A percentile compares a stretch with the other conserved stretches of the same genome.
phyloP scores from a whole-genome alignment of 2,888 invertebrate species.

The Pelosia muscerda region DNA sequence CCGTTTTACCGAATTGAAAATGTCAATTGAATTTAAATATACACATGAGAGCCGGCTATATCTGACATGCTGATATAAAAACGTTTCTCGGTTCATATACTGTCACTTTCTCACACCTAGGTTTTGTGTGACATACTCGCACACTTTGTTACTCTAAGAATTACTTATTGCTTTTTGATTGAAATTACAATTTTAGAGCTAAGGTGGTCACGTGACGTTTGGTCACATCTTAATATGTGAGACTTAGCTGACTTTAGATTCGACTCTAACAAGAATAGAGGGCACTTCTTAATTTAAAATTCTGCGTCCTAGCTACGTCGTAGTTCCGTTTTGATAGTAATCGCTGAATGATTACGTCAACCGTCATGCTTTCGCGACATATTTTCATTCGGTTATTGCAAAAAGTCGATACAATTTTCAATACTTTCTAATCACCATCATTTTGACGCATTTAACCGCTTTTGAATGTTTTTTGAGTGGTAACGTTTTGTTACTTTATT shows the following conservation, averaged over 20 bases:
- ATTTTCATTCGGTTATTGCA: conserved; percentile 30
- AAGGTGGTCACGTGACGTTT: no score
- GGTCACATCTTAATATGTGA: no score
- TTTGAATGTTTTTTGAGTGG: not conserved
- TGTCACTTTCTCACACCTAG: no score
- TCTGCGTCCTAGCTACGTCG: conserved; percentile 21
- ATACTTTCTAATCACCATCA: conserved; percentile 45
- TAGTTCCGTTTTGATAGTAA: conserved; percentile 28
- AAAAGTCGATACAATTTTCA: conserved; percentile 35
- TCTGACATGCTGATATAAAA: no score
- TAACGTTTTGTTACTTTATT: not conserved
- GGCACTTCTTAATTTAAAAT: not conserved
- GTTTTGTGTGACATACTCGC: no score
- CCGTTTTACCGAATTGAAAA: no score
- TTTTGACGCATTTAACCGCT: conserved; percentile 11
- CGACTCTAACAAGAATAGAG: not conserved
- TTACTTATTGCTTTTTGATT: no score
- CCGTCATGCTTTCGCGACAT: conserved; percentile 37
- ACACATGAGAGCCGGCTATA: no score
- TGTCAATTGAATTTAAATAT: no score
- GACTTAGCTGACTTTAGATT: not conserved
- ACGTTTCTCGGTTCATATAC: no score
- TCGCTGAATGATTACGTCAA: conserved; percentile 29
- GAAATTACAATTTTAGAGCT: no score
- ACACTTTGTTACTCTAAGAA: no score